phyloP scores from a whole-genome alignment of 92 coral and sea anemone genomes.

The Palythoa grandis region DNA sequence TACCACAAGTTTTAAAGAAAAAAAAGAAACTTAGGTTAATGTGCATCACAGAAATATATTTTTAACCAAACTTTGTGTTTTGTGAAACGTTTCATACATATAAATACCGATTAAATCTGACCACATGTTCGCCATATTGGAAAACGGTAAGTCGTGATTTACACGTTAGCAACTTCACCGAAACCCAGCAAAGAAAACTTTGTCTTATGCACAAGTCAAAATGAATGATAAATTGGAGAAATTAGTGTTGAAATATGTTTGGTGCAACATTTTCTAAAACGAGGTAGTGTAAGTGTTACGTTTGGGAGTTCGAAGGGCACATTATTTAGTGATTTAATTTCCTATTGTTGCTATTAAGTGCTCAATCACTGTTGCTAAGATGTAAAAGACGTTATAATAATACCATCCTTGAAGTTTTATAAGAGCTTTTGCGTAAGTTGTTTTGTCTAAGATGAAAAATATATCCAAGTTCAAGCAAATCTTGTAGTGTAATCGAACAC shows the following conservation, averaged over 20 bases:
- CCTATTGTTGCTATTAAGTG: neutral
- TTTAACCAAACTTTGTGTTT: conserved; percentile 1
- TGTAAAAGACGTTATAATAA: neutral
- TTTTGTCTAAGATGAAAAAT: neutral
- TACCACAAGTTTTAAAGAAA: conserved; percentile 6
- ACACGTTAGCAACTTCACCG: neutral
- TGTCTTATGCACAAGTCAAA: conserved; percentile 26
- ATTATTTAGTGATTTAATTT: conserved; percentile 17
- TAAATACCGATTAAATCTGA: conserved; percentile 12
- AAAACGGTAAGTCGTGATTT: neutral
- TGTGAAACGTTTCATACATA: neutral
- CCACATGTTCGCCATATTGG: conserved; percentile 3
- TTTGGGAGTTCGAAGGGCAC: neutral
- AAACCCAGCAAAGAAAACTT: conserved; percentile 10
- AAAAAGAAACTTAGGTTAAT: conserved; percentile 1
- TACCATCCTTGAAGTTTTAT: conserved; percentile 3
- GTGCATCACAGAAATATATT: conserved; percentile 5
- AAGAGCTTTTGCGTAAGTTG: neutral
- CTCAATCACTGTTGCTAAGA: neutral
- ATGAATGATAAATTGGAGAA: conserved; percentile 4
- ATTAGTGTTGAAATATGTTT: neutral
- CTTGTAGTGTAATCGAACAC: neutral
- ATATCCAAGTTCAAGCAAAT: neutral
- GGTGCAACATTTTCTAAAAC: conserved; percentile 6
- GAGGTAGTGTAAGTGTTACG: conserved; percentile 3